Conservation (phyloP, 64 coral and sea anemone genomes). For the Actinia equina region DNA sequence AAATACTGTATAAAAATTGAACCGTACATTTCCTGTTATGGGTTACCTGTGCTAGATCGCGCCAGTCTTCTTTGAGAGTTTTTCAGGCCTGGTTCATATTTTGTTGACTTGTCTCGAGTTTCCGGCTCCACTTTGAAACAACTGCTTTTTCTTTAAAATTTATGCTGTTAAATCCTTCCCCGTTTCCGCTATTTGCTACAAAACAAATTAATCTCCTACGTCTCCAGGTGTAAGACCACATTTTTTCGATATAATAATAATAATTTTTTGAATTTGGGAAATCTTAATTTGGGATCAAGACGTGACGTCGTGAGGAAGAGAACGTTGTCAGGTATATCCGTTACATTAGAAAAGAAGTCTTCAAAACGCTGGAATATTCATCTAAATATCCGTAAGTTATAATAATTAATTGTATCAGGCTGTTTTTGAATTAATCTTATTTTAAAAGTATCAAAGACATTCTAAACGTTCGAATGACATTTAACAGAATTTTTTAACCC, state of each 20-base stretch:
- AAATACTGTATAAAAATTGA: too few species aligned
- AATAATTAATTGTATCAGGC: neutral
- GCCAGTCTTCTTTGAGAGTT: neutral
- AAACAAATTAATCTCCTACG: neutral
- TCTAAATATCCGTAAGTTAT: neutral
- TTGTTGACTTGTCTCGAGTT: neutral
- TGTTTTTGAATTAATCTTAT: neutral
- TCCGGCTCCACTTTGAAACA: neutral
- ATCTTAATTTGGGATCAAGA: neutral
- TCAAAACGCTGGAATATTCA: neutral
- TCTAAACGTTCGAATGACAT: neutral
- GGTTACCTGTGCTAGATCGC: neutral
- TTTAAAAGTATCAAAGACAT: neutral
- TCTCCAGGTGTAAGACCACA: neutral
- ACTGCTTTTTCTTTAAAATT: neutral
- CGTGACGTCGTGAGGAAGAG: neutral
- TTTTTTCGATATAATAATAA: neutral
- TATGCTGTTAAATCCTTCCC: neutral
- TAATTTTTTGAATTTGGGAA: neutral
- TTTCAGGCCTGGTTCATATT: neutral
- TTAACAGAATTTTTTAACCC: neutral
- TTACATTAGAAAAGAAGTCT: neutral
- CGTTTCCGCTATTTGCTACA: neutral
- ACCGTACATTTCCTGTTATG: neutral
- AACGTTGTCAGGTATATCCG: neutral